A percentile compares a stretch with the other conserved stretches of the same genome.
Evolutionary conservation across 1,140 invertebrate genomes (phyloP).

Genomic region (Cotesia vestalis): DNA sequence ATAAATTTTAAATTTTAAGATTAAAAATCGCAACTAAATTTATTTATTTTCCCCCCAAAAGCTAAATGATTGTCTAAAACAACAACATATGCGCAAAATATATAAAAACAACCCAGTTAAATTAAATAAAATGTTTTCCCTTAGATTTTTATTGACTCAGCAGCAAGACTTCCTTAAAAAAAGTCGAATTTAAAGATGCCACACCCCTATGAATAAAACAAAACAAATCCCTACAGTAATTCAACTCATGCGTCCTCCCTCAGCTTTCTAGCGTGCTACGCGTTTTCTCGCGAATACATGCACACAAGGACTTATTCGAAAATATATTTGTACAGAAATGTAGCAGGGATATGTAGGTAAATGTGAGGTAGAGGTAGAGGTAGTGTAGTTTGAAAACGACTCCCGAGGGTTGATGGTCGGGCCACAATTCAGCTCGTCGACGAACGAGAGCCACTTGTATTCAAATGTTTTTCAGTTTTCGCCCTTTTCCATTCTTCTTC

Average conservation of each 20-base stretch:
- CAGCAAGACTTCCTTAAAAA: no score
- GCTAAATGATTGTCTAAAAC: no score
- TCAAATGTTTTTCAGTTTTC: slow-evolving; percentile 34
- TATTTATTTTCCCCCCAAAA: no score
- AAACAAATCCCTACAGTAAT: no score
- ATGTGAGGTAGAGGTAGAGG: neutral
- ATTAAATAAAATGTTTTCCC: no score
- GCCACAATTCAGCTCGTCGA: slow-evolving; percentile 24
- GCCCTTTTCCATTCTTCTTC: neutral
- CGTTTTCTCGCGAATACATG: slow-evolving; percentile 5
- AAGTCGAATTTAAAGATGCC: no score
- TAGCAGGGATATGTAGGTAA: neutral
- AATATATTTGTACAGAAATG: neutral
- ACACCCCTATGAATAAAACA: no score
- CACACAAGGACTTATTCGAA: neutral
- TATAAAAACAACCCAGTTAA: no score
- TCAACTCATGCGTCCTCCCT: neutral
- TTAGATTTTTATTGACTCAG: no score
- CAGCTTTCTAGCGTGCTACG: neutral
- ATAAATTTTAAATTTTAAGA: no score
- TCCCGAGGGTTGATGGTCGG: slow-evolving; percentile 21
- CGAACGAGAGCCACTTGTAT: slow-evolving; percentile 40
- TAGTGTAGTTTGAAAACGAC: slow-evolving; percentile 21
- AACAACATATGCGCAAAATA: no score
- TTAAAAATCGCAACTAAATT: no score